Evolutionary conservation across 2,888 invertebrate species (phyloP).

Genomic region (Drosophila kanekoi): DNA sequence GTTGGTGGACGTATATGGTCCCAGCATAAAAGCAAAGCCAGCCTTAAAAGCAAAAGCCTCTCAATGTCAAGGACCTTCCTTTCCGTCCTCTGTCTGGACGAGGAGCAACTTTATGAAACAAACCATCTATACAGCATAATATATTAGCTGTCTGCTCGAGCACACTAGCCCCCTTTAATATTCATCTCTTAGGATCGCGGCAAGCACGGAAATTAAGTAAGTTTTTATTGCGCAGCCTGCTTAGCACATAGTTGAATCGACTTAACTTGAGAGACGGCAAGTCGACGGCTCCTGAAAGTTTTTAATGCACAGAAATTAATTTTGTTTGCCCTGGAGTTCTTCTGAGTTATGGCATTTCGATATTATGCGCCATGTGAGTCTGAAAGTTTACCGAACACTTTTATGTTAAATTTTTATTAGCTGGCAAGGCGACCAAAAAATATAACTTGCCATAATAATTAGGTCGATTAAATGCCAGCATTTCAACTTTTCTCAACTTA

Average conservation of each 20-base stretch:
- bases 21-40: conserved; percentile 8
- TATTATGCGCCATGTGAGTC: conserved; percentile 64
- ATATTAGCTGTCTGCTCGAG: conserved; percentile 44
- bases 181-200: conserved; percentile 48
- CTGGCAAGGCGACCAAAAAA: conserved; percentile 42
- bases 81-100: not conserved
- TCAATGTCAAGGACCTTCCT: conserved; percentile 52
- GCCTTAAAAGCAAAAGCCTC: conserved; percentile 14
- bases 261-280: conserved; percentile 24
- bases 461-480: conserved; percentile 70
- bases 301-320: conserved; percentile 72
- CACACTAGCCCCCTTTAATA: conserved; percentile 43
- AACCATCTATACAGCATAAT: conserved; percentile 53
- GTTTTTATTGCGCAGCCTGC: conserved; percentile 43
- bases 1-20: conserved; percentile 34
- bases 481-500: conserved; percentile 55
- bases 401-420: conserved; percentile 65
- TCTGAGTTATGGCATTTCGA: conserved; percentile 72
- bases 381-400: conserved; percentile 22
- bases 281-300: conserved; percentile 48
- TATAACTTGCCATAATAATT: conserved; percentile 64
- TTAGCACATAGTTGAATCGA: conserved; percentile 33
- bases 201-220: conserved; percentile 54
- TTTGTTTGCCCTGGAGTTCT: conserved; percentile 59
- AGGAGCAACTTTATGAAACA: conserved; percentile 21